Conservation (phyloP, 2,113 vertebrate genomes). For the Otocyon megalotis region DNA sequence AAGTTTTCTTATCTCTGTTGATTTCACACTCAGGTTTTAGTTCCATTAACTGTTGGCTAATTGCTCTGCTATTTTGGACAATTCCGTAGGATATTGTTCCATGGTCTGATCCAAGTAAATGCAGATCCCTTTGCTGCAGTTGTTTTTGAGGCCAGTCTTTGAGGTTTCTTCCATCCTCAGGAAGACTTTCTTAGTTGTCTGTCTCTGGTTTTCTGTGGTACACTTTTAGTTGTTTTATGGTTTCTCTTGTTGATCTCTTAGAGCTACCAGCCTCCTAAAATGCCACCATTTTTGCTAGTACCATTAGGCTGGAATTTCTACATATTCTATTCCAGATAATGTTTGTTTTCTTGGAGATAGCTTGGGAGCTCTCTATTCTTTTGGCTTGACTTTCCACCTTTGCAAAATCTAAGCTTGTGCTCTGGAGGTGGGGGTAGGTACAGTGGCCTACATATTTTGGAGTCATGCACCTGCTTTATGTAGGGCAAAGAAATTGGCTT, state of each 20-base stretch:
- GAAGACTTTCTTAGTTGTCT: neutral
- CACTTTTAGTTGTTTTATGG: neutral
- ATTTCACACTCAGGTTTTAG: neutral
- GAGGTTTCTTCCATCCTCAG: neutral
- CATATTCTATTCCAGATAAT: neutral
- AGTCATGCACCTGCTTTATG: neutral
- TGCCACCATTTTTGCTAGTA: neutral
- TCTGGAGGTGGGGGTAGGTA: neutral
- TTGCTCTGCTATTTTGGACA: neutral
- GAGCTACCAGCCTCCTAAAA: neutral
- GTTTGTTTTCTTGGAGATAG: neutral
- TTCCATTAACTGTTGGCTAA: neutral
- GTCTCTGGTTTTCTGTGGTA: neutral
- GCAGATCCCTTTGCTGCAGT: neutral
- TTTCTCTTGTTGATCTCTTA: neutral
- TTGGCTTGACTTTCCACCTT: neutral
- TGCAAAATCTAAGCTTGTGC: neutral
- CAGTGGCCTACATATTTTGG: neutral
- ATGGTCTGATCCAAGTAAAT: neutral
- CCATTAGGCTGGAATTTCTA: neutral
- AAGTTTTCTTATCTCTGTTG: neutral
- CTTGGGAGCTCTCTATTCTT: neutral
- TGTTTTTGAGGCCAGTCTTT: neutral
- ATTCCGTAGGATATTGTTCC: neutral
- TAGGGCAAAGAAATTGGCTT: neutral